A percentile compares a stretch with the other conserved stretches of the same genome.
Conservation (phyloP, 1,140 invertebrate species). For the Sesamia nonagrioides region DNA sequence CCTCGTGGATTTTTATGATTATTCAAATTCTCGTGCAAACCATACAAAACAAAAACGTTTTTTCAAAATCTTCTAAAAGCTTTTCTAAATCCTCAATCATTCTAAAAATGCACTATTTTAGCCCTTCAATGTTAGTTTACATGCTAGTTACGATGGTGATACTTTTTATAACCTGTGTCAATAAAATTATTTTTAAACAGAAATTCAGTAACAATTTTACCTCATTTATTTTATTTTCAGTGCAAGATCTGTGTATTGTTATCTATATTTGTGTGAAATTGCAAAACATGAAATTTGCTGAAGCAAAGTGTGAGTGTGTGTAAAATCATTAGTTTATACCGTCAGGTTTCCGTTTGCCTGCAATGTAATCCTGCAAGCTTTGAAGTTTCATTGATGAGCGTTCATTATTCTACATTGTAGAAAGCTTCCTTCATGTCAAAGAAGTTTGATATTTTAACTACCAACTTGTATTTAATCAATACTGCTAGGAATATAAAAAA, state of each 20-base stretch:
- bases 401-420: constrained; percentile 48
- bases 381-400: constrained; percentile 39
- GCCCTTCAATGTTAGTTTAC: constrained; percentile 64
- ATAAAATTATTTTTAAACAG: constrained; percentile 22
- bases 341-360: constrained; percentile 42
- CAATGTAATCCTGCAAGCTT: constrained; percentile 39
- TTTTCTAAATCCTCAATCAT: constrained; percentile 65
- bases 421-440: constrained; percentile 48
- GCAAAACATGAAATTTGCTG: constrained; percentile 58
- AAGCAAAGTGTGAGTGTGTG: constrained; percentile 63
- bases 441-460: constrained; percentile 37
- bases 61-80: constrained; percentile 67
- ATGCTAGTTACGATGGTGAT: constrained; percentile 58
- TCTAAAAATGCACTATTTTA: constrained; percentile 68
- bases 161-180: constrained; percentile 22
- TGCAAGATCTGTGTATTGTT: constrained; percentile 50
- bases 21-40: constrained; percentile 64
- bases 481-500: constrained; percentile 12
- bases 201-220: constrained; percentile 37
- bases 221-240: constrained; percentile 23
- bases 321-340: constrained; percentile 52
- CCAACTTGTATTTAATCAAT: background rate
- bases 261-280: constrained; percentile 54
- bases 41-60: constrained; percentile 55
- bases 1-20: constrained; percentile 66